phyloP scores from a whole-genome alignment of 2,888 invertebrate species.

The Drosophila niveifrons region DNA sequence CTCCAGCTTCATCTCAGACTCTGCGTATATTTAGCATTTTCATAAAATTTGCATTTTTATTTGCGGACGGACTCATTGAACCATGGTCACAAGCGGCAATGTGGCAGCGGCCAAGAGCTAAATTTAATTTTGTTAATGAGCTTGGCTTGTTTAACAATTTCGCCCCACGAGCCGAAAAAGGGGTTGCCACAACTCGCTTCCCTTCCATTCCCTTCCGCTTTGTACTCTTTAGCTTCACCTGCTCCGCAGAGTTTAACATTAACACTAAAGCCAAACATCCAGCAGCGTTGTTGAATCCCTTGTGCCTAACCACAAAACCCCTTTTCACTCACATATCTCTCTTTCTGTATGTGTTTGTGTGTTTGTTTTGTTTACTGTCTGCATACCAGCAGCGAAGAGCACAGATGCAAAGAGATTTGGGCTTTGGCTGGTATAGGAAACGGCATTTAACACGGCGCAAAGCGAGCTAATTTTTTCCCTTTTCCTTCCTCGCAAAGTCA shows the following conservation, averaged over 20 bases:
- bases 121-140: conserved; percentile 79
- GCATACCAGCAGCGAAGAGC: neutral
- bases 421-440: neutral
- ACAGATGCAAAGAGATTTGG: neutral
- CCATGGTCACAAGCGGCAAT: neutral
- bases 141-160: conserved; percentile 55
- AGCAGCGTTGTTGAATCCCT: neutral
- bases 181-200: conserved; percentile 24
- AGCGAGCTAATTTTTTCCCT: neutral
- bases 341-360: neutral
- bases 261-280: neutral
- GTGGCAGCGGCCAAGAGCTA: conserved; percentile 38
- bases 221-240: neutral
- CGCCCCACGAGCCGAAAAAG: conserved; percentile 24
- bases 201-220: neutral
- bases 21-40: conserved; percentile 58
- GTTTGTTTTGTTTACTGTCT: neutral
- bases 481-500: neutral
- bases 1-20: neutral
- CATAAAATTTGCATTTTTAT: conserved; percentile 73
- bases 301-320: neutral
- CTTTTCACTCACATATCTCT: neutral
- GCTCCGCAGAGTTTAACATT: neutral
- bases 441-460: neutral
- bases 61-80: conserved; percentile 31